These are phyloP conservation scores for Amphipoea lucens DNA, from an alignment of 2,888 invertebrate genomes.

Conservation along the genomic window DNA sequence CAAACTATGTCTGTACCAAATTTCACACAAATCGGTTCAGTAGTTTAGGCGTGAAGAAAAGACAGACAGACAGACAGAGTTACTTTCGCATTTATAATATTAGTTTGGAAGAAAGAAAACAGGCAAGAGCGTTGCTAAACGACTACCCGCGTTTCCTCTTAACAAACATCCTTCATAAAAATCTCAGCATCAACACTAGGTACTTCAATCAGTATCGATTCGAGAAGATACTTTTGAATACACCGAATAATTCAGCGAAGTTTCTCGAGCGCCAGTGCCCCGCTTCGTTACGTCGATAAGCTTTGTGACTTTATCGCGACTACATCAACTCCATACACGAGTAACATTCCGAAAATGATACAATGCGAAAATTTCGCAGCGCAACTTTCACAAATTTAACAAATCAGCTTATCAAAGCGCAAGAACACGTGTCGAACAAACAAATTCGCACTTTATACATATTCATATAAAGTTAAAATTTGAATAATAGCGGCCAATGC, in stretches of 20 bases:
- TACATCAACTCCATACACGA: constrained; percentile 41
- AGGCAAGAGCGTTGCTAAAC: no score
- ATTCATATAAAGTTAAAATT: constrained; percentile 56
- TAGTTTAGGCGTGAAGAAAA: no score
- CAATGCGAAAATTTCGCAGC: constrained; percentile 45
- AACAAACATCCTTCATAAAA: constrained; percentile 29
- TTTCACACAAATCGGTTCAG: no score
- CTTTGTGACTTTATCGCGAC: constrained; percentile 50
- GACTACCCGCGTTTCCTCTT: no score
- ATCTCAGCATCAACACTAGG: constrained; percentile 26
- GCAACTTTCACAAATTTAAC: constrained; percentile 51
- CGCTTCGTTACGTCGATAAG: constrained; percentile 51
- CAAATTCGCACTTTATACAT: constrained; percentile 50
- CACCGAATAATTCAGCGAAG: constrained; percentile 43
- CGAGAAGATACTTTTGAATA: constrained; percentile 49
- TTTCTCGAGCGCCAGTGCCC: constrained; percentile 19
- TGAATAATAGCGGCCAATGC: constrained; percentile 51
- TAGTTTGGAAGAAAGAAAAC: no score
- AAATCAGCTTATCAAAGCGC: constrained; percentile 52
- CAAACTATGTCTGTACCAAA: no score
- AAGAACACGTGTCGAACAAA: constrained; percentile 38
- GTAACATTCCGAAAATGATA: constrained; percentile 50
- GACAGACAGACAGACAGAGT: no score
- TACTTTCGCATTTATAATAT: no score
- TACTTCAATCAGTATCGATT: constrained; percentile 47